A percentile compares a stretch with the other conserved stretches of the same genome.
phyloP scores from a whole-genome alignment of 1,140 invertebrate species.

The Atta texana region DNA sequence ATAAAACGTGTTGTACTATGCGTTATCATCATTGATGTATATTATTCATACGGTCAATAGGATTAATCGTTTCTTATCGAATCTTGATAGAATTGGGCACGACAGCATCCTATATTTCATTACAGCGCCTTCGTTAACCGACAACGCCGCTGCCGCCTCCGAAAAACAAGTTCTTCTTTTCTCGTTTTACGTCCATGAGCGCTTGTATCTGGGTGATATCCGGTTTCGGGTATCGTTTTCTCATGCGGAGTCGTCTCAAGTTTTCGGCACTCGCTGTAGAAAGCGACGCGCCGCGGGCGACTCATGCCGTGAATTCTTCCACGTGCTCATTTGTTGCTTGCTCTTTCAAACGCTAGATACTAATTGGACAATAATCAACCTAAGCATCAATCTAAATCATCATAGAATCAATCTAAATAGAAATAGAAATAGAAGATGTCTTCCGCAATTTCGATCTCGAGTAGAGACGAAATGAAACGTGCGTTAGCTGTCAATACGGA shows the following conservation, averaged over 20 bases:
- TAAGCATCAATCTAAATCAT: too few relatives aligned
- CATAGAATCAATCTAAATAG: not conserved
- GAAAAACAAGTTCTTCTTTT: conserved; percentile 28
- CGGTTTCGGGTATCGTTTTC: conserved; percentile 53
- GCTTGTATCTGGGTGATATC: conserved; percentile 39
- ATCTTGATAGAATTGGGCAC: not conserved
- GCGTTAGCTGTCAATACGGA: not conserved
- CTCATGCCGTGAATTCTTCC: conserved; percentile 31
- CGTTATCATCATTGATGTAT: not conserved
- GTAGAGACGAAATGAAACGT: not conserved
- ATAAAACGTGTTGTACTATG: not conserved
- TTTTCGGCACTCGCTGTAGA: conserved; percentile 49
- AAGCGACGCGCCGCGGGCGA: conserved; percentile 26
- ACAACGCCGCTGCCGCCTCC: not conserved
- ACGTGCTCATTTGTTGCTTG: not conserved
- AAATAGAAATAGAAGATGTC: not conserved
- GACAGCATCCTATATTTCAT: not conserved
- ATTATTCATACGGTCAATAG: not conserved
- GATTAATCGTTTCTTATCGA: not conserved
- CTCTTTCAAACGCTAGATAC: not conserved
- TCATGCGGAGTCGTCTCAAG: not conserved
- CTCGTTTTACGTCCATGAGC: not conserved
- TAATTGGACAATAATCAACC: not conserved
- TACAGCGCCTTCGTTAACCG: not conserved
- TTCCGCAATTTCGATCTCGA: not conserved